Evolutionary conservation across 92 coral and sea anemone genomes (phyloP).

Genomic region (Porites divaricata): DNA sequence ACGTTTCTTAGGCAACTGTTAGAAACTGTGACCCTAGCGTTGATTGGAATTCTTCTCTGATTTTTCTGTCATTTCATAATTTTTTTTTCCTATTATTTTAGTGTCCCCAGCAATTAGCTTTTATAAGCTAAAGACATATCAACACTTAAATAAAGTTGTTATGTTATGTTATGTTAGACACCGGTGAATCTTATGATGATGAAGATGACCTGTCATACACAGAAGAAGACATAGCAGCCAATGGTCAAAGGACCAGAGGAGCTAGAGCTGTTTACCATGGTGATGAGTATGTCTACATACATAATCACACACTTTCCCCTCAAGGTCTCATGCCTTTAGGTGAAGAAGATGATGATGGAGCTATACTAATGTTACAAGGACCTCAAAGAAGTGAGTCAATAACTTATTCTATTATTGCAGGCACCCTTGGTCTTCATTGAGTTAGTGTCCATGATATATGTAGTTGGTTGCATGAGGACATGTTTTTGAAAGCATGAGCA

Average conservation of each 20-base stretch:
- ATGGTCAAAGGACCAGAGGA: constrained; percentile 25
- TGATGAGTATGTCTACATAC: constrained; percentile 17
- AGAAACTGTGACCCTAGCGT: too few relatives aligned
- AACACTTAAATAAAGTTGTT: too few relatives aligned
- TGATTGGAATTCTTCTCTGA: too few relatives aligned
- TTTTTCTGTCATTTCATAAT: too few relatives aligned
- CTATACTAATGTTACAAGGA: constrained; percentile 45
- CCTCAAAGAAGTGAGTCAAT: constrained; percentile 35
- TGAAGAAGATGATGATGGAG: constrained; percentile 44
- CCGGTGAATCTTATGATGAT: constrained; percentile 87
- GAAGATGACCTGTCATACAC: constrained; percentile 75
- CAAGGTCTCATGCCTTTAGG: constrained; percentile 44
- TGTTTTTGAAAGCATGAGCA: too few relatives aligned
- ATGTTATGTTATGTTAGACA: too few relatives aligned
- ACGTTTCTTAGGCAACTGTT: too few relatives aligned
- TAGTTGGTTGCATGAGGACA: not conserved
- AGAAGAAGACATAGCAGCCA: constrained; percentile 46
- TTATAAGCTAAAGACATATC: too few relatives aligned
- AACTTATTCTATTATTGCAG: not conserved
- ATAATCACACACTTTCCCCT: constrained; percentile 12
- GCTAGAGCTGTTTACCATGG: constrained; percentile 34
- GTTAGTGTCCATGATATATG: not conserved
- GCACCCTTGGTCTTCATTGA: not conserved
- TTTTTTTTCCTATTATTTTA: too few relatives aligned
- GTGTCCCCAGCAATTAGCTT: too few relatives aligned